Conservation (phyloP, 2,888 invertebrate species). For the Phalera bucephala region DNA sequence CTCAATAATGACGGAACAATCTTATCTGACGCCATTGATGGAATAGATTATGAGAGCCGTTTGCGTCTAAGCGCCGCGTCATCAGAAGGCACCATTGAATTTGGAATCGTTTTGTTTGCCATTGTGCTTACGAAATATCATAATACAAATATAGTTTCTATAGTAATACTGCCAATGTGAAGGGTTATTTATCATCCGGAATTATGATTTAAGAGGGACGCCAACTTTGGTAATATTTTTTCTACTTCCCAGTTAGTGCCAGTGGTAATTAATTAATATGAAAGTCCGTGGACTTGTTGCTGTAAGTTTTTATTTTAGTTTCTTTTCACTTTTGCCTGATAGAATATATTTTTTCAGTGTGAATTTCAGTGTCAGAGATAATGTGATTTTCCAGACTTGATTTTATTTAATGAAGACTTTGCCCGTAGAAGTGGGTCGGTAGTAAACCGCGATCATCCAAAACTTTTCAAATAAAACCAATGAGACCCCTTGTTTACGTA, state of each 20-base stretch:
- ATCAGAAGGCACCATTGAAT: slow-evolving; percentile 39
- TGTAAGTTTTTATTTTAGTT: slow-evolving; percentile 7
- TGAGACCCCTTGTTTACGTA: slow-evolving; percentile 66
- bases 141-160: slow-evolving; percentile 26
- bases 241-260: slow-evolving; percentile 9
- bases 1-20: slow-evolving; percentile 64
- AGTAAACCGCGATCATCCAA: slow-evolving; percentile 59
- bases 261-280: slow-evolving; percentile 21
- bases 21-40: slow-evolving; percentile 60
- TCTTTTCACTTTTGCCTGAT: not conserved
- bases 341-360: not conserved
- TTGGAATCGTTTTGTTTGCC: slow-evolving; percentile 25
- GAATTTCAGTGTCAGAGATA: slow-evolving; percentile 15
- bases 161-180: slow-evolving; percentile 13
- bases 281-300: slow-evolving; percentile 9
- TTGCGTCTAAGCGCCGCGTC: slow-evolving; percentile 43
- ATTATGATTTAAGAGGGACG: slow-evolving; percentile 23
- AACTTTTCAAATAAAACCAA: slow-evolving; percentile 76
- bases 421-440: slow-evolving; percentile 39
- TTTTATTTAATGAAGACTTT: slow-evolving; percentile 36
- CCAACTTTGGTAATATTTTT: slow-evolving; percentile 24
- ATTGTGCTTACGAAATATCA: slow-evolving; percentile 25
- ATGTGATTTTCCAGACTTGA: slow-evolving; percentile 30
- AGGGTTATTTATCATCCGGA: slow-evolving; percentile 26
- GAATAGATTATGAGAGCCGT: slow-evolving; percentile 52